A percentile compares a stretch with the other conserved stretches of the same genome.
Evolutionary conservation across 37 sponge, comb jelly and placozoan species (phyloP).

Genomic region (Eunapius fragilis): DNA sequence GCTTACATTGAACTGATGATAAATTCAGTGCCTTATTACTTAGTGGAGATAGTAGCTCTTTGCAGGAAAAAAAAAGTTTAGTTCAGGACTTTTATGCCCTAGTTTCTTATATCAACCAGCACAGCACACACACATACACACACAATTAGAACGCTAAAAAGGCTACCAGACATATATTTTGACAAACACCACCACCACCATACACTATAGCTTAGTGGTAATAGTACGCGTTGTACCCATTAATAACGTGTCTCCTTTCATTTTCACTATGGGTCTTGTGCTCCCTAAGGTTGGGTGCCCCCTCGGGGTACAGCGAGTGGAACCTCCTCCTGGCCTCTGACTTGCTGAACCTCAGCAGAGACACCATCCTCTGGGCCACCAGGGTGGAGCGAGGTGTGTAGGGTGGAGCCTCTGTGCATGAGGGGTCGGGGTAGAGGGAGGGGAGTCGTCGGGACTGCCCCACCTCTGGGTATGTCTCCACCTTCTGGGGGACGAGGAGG

Average conservation of each 20-base stretch:
- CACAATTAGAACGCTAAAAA: neutral
- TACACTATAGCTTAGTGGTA: too few species aligned
- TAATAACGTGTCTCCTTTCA: conserved; percentile 77
- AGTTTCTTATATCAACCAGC: too few species aligned
- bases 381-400: conserved; percentile 14
- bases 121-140: too few species aligned
- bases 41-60: too few species aligned
- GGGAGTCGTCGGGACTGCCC: neutral
- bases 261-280: conserved; percentile 18
- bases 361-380: conserved; percentile 4
- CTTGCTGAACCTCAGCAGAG: conserved; percentile 32
- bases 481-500: neutral
- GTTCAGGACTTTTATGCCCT: too few species aligned
- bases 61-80: too few species aligned
- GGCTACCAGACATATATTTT: too few species aligned
- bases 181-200: too few species aligned
- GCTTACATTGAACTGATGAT: too few species aligned
- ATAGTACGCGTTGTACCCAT: conserved; percentile 79
- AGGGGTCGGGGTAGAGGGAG: neutral
- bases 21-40: too few species aligned
- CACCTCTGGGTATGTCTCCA: neutral
- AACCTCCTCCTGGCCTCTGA: conserved; percentile 46
- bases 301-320: conserved; percentile 54
- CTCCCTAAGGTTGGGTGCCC: conserved; percentile 77
- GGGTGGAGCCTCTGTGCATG: neutral